A percentile compares a stretch with the other conserved stretches of the same genome.
Conservation (phyloP, 2,797 vertebrate genomes). For the Sus cebifrons region DNA sequence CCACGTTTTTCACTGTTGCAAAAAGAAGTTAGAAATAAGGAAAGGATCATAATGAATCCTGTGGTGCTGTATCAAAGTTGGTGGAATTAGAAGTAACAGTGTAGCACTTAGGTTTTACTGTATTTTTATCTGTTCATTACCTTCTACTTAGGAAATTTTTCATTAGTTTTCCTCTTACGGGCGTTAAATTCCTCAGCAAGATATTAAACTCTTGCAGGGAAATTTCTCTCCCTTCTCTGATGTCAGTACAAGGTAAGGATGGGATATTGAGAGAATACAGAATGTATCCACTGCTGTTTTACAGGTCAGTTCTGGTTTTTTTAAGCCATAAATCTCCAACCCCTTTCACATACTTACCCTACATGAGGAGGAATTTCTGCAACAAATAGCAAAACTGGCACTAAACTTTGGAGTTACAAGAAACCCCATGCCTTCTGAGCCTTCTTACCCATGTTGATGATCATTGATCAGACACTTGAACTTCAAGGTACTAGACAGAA, state of each 20-base stretch:
- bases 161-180: constrained; percentile 21
- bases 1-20: background rate
- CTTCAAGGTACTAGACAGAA: background rate
- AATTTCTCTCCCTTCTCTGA: constrained; percentile 16
- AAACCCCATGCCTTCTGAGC: background rate
- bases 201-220: background rate
- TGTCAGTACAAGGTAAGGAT: background rate
- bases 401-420: background rate
- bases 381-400: background rate
- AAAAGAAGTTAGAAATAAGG: background rate
- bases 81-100: background rate
- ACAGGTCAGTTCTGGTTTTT: constrained; percentile 6
- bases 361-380: constrained; percentile 29
- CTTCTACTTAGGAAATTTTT: constrained; percentile 19
- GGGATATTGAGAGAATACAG: background rate
- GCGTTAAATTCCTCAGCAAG: background rate
- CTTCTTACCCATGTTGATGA: background rate
- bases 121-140: background rate
- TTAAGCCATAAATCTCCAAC: constrained; percentile 25
- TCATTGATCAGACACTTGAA: constrained; percentile 32
- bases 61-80: background rate
- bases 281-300: background rate
- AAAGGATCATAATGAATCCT: background rate
- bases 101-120: background rate
- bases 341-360: background rate